Evolutionary conservation across 2,888 invertebrate species (phyloP), one percentile per base, ranked within the genome.

Genomic region (Sclerodermus sp.): DNA sequence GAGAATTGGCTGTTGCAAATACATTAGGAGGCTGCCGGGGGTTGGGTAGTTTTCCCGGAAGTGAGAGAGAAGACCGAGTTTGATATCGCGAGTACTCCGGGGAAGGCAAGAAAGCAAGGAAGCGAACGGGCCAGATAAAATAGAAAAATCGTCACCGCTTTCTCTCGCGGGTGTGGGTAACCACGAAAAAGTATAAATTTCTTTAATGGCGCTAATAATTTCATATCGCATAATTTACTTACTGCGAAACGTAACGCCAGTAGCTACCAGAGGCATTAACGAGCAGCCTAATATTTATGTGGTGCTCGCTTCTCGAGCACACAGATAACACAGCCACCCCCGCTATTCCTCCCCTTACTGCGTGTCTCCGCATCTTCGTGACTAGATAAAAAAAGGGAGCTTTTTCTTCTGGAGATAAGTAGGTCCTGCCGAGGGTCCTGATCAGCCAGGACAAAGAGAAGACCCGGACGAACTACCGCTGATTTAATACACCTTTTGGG

Each of bases 141-240:
- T 71, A 69, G 71, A 74, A 74, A 74, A 74, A 72, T 72, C 71
- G 74, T 74, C 74, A 62, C 9, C 59, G 51, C 23, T 47, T 32
- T 55, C 49, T 38, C 43, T 39, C n/a, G 29, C 10, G 29, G n/a
- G 42, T 55, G 43, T 42, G 53, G 59, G 42, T 37, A 31, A 42
- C 40, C 51, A 47, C 62, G 55, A 51, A 73, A 74, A 76, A 73
- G 71, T 76, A 78, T 78, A 78, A 77, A 78, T 78, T 77, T 77
- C 77, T 76, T 77, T 77, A 78, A 77, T 76, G 76, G 73, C 68
- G 73, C 77, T 77, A 77, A 77, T 77, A 77, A 78, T 78, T 78
- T 77, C 77, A 77, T 77, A 78, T 77, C 77, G 77, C 75, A 70
- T 78, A 78, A 78, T 78, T 78, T 77, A 78, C 77, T 78, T 77